phyloP scores from a whole-genome alignment of 2,888 invertebrate genomes.

The Saturnia pavonia region DNA sequence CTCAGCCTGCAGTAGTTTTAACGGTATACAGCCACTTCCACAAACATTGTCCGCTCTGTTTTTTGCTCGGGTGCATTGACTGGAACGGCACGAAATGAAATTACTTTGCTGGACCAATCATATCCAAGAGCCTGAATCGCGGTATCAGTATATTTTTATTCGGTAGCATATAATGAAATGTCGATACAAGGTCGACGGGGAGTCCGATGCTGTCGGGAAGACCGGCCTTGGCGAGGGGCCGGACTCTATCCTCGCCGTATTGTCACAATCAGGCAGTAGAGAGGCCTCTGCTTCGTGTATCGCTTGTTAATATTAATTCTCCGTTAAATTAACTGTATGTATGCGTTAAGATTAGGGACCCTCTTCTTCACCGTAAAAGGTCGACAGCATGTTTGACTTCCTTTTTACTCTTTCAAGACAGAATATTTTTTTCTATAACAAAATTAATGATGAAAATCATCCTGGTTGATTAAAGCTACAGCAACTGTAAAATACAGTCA shows the following conservation, averaged over 20 bases:
- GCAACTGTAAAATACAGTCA: not conserved
- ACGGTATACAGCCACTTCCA: constrained; percentile 28
- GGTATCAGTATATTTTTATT: constrained; percentile 51
- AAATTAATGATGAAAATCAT: too few species aligned
- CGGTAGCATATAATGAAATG: constrained; percentile 43
- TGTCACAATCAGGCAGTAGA: constrained; percentile 65
- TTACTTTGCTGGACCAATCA: constrained; percentile 57
- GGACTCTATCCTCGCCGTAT: constrained; percentile 73
- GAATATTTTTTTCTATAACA: too few species aligned
- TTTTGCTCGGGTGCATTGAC: constrained; percentile 64
- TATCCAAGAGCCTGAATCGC: constrained; percentile 53
- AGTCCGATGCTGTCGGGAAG: constrained; percentile 77
- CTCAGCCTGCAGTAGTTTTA: not conserved
- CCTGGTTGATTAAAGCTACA: not conserved
- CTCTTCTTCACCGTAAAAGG: constrained; percentile 76
- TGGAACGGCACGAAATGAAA: constrained; percentile 66
- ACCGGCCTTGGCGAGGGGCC: constrained; percentile 79
- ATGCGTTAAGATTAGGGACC: constrained; percentile 81
- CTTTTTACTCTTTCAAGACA: constrained; percentile 54
- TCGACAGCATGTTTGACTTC: constrained; percentile 79
- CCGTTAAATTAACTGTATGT: constrained; percentile 80
- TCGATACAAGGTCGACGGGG: constrained; percentile 43
- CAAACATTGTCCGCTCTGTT: constrained; percentile 40
- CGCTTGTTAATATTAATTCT: constrained; percentile 78
- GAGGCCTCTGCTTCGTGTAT: constrained; percentile 80